Evolutionary conservation across 2,888 invertebrate species (phyloP).

Genomic region (Azorinus chamasolen): DNA sequence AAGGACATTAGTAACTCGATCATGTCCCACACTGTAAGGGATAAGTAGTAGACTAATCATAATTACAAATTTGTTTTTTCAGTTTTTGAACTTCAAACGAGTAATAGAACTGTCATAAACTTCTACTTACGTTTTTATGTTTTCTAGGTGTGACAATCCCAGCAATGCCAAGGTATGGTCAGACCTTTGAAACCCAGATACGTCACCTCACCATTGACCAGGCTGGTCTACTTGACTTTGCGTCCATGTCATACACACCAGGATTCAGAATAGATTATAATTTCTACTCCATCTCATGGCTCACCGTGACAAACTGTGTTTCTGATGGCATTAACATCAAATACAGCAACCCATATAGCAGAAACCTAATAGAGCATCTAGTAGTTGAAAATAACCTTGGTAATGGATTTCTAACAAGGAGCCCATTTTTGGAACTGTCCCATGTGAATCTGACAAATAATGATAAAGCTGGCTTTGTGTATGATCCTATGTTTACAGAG

Average conservation of each 20-base stretch:
- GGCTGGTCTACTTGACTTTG: slow-evolving; percentile 97
- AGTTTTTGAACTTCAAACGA: too few relatives aligned
- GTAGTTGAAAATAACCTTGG: slow-evolving; percentile 88
- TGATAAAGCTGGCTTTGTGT: slow-evolving; percentile 94
- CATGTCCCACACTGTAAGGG: too few relatives aligned
- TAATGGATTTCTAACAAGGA: slow-evolving; percentile 96
- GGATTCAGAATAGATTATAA: slow-evolving; percentile 89
- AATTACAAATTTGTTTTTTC: too few relatives aligned
- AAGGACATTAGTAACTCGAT: too few relatives aligned
- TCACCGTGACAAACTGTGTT: slow-evolving; percentile 93
- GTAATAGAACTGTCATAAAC: not conserved
- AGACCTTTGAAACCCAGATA: slow-evolving; percentile 70
- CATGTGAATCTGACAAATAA: slow-evolving; percentile 94
- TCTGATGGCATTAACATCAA: slow-evolving; percentile 97
- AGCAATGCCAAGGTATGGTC: slow-evolving; percentile 70
- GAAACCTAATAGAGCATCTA: slow-evolving; percentile 91
- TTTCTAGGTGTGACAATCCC: slow-evolving; percentile 78
- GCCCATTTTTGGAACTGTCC: slow-evolving; percentile 88
- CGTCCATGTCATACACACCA: slow-evolving; percentile 89
- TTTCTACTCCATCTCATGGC: slow-evolving; percentile 86
- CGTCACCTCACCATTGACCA: slow-evolving; percentile 76
- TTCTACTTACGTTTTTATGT: not conserved
- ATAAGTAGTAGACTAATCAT: too few relatives aligned
- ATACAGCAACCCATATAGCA: slow-evolving; percentile 96
- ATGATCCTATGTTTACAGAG: slow-evolving; percentile 94